Evolutionary conservation across 2,797 vertebrate species (phyloP).

Genomic region (Phylloscopus collybita): DNA sequence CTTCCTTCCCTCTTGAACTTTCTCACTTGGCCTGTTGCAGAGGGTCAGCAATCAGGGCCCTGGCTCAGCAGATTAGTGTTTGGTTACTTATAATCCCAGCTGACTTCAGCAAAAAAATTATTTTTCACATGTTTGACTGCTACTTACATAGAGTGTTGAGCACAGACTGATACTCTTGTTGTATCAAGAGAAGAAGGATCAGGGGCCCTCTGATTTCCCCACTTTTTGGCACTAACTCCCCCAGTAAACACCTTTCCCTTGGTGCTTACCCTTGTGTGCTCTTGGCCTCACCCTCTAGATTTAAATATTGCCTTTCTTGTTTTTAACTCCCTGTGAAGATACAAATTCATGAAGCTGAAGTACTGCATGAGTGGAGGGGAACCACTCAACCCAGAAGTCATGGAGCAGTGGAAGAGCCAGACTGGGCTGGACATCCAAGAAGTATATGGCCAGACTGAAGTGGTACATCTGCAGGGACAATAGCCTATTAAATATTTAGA

Average conservation of each 20-base stretch:
- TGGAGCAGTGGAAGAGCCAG: slow-evolving; percentile 79
- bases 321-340: slow-evolving; percentile 70
- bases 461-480: slow-evolving; percentile 57
- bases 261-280: not conserved
- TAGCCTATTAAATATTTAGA: not conserved
- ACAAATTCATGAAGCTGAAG: slow-evolving; percentile 79
- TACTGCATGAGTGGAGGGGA: slow-evolving; percentile 82
- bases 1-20: not conserved
- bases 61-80: not conserved
- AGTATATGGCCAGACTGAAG: slow-evolving; percentile 88
- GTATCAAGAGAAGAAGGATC: not conserved
- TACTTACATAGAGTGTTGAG: not conserved
- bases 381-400: slow-evolving; percentile 81
- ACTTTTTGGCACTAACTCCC: not conserved
- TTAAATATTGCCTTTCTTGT: not conserved
- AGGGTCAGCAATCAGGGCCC: not conserved
- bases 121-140: not conserved
- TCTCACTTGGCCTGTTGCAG: not conserved
- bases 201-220: not conserved
- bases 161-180: not conserved
- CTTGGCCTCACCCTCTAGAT: not conserved
- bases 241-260: not conserved
- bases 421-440: slow-evolving; percentile 84
- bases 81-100: not conserved
- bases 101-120: not conserved